phyloP scores from a whole-genome alignment of 1,140 invertebrate species.

The Luehdorfia chinensis region DNA sequence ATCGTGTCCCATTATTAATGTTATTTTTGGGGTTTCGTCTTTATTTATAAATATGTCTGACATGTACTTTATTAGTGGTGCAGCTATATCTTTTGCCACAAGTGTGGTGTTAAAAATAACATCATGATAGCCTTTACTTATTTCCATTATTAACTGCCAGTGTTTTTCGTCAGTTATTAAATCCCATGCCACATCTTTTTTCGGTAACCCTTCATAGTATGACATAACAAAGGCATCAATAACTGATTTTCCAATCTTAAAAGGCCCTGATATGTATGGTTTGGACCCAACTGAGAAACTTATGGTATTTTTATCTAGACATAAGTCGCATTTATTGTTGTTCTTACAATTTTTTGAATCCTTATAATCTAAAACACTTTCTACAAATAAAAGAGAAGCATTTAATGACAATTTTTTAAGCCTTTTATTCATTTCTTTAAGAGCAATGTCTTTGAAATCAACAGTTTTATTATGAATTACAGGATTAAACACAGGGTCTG shows the following conservation, averaged over 20 bases:
- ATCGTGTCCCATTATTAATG: constrained; percentile 52
- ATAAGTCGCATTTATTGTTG: constrained; percentile 41
- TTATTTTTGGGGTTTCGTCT: constrained; percentile 29
- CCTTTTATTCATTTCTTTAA: constrained; percentile 39
- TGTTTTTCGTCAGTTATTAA: constrained; percentile 32
- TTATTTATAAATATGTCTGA: constrained; percentile 31
- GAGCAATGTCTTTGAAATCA: constrained; percentile 29
- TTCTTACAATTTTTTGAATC: constrained; percentile 40
- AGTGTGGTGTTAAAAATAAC: constrained; percentile 40
- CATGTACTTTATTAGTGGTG: constrained; percentile 44
- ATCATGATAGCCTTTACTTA: constrained; percentile 50
- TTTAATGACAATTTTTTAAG: constrained; percentile 36
- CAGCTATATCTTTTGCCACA: constrained; percentile 39
- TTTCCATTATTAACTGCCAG: constrained; percentile 41
- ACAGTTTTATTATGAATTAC: constrained; percentile 36
- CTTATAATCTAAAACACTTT: constrained; percentile 46
- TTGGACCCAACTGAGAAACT: constrained; percentile 37
- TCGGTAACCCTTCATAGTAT: constrained; percentile 47
- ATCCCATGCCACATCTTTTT: constrained; percentile 52
- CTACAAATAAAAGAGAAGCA: constrained; percentile 36
- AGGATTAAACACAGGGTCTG: constrained; percentile 55
- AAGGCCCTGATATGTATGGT: constrained; percentile 46
- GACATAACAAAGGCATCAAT: constrained; percentile 62
- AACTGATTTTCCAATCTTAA: constrained; percentile 41
- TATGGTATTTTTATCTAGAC: constrained; percentile 31